Conservation (phyloP, 2,797 vertebrate species). For the Babyrousa celebensis region DNA sequence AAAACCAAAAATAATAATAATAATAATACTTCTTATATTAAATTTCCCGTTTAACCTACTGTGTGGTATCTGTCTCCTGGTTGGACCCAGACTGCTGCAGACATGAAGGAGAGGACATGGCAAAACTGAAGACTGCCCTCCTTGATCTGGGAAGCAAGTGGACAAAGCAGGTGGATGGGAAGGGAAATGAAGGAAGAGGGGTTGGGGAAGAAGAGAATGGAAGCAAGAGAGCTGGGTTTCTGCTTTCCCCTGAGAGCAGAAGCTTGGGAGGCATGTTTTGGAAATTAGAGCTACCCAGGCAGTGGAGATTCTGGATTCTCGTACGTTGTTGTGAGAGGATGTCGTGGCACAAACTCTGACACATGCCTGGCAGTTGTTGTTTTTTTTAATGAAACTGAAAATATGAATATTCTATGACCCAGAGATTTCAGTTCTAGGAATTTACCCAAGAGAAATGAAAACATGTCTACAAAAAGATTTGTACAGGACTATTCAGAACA, state of each 20-base stretch:
- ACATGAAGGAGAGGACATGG: background rate
- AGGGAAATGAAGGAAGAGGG: background rate
- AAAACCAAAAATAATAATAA: too few species aligned
- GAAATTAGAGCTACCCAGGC: background rate
- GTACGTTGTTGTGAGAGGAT: background rate
- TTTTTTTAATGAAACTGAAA: conserved; percentile 46
- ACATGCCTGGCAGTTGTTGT: background rate
- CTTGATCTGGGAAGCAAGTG: background rate
- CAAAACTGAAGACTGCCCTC: background rate
- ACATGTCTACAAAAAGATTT: background rate
- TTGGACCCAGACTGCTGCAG: background rate
- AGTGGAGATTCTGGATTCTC: background rate
- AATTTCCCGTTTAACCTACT: background rate
- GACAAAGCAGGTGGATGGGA: background rate
- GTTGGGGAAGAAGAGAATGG: background rate
- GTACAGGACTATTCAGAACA: background rate
- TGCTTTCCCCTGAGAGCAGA: background rate
- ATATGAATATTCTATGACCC: background rate
- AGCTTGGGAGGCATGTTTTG: background rate
- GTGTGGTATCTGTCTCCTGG: background rate
- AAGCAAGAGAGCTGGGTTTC: background rate
- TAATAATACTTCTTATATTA: background rate
- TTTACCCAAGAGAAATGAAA: conserved; percentile 54
- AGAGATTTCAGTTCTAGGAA: conserved; percentile 38
- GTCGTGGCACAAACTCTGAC: background rate